Conservation (phyloP, 2,797 vertebrate genomes). For the Mormyrops attenuatus region DNA sequence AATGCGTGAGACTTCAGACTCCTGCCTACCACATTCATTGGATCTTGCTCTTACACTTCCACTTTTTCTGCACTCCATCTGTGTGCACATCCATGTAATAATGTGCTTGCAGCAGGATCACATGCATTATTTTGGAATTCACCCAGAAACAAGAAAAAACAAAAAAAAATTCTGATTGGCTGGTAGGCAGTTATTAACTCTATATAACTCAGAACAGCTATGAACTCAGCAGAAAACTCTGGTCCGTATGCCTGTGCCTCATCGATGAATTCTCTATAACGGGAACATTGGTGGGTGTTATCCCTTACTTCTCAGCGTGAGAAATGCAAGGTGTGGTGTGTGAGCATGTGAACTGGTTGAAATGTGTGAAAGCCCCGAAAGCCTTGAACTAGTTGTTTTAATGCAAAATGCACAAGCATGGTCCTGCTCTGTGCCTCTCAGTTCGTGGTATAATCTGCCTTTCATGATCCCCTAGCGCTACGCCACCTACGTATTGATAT, state of each 20-base stretch:
- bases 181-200: neutral
- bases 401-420: neutral
- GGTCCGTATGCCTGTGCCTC: neutral
- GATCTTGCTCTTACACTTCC: too few relatives aligned
- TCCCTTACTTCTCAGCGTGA: neutral
- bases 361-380: neutral
- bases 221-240: neutral
- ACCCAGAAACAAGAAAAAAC: neutral
- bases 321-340: neutral
- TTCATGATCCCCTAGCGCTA: neutral
- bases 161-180: neutral
- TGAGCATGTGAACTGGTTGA: neutral
- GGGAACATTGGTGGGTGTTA: neutral
- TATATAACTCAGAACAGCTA: neutral
- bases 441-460: neutral
- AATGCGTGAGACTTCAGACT: too few relatives aligned
- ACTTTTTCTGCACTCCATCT: too few relatives aligned
- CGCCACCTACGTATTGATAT: neutral
- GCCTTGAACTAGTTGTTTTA: neutral
- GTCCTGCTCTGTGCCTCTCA: neutral
- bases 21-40: too few relatives aligned
- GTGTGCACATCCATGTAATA: neutral
- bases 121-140: neutral
- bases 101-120: neutral
- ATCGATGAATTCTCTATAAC: neutral